Evolutionary conservation across 2,797 vertebrate genomes (phyloP).

Genomic region (Oryzias dopingdopingensis): DNA sequence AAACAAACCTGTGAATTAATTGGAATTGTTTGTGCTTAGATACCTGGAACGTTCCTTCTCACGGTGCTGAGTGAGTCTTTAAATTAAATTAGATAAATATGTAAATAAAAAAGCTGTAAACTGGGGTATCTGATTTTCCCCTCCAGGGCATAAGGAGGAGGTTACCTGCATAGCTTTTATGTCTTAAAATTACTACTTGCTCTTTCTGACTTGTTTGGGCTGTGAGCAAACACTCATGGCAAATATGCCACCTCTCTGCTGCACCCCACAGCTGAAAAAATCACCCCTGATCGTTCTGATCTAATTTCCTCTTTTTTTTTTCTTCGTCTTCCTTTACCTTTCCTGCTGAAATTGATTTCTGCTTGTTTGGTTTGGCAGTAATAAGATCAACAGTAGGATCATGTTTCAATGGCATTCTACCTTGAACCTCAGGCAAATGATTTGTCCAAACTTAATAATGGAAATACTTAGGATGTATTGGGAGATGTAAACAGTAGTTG

Average conservation of each 20-base stretch:
- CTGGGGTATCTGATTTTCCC: slow-evolving; percentile 66
- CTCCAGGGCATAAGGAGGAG: slow-evolving; percentile 49
- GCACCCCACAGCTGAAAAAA: slow-evolving; percentile 61
- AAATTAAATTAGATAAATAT: slow-evolving; percentile 62
- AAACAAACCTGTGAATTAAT: slow-evolving; percentile 48
- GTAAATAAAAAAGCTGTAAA: slow-evolving; percentile 51
- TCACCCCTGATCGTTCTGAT: slow-evolving; percentile 73
- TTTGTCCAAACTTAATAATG: slow-evolving; percentile 99
- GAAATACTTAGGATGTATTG: slow-evolving; percentile 97
- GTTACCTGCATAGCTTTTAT: slow-evolving; percentile 59
- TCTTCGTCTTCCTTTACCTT: slow-evolving; percentile 71
- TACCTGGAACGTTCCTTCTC: slow-evolving; percentile 60
- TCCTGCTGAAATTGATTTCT: slow-evolving; percentile 88
- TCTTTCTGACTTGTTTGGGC: slow-evolving; percentile 67
- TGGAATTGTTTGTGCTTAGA: slow-evolving; percentile 41
- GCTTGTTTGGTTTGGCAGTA: slow-evolving; percentile 93
- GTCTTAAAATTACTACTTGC: slow-evolving; percentile 54
- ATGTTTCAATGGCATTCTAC: slow-evolving; percentile 94
- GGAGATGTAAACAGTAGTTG: slow-evolving; percentile 98
- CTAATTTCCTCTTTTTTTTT: slow-evolving; percentile 77
- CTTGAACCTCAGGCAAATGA: slow-evolving; percentile 99
- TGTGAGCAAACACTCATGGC: slow-evolving; percentile 48
- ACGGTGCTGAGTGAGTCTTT: slow-evolving; percentile 54
- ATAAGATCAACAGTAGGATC: slow-evolving; percentile 94
- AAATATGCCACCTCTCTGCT: slow-evolving; percentile 57